Evolutionary conservation across 2,888 invertebrate genomes (phyloP).

Genomic region (Drosophila silvestris): DNA sequence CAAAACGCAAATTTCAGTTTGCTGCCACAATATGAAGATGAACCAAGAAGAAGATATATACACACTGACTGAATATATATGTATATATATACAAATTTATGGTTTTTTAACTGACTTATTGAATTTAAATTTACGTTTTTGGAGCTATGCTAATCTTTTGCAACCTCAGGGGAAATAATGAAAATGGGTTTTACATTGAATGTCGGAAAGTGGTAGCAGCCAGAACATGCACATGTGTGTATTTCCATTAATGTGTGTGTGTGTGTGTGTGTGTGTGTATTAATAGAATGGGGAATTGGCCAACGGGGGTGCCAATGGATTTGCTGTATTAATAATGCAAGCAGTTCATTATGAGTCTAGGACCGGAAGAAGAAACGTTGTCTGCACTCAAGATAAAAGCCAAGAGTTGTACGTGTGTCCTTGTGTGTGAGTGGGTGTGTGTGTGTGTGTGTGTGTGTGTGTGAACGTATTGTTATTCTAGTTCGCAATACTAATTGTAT

Average conservation of each 20-base stretch:
- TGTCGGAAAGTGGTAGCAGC: neutral
- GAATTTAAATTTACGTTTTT: neutral
- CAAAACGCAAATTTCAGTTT: constrained; percentile 9
- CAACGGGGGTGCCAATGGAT: neutral
- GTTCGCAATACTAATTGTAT: constrained; percentile 68
- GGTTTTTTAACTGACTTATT: neutral
- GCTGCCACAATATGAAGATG: neutral
- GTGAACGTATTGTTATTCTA: constrained; percentile 34
- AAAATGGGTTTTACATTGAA: neutral
- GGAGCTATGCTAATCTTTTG: neutral
- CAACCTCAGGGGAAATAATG: neutral
- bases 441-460: constrained; percentile 2
- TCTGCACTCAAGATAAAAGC: constrained; percentile 8
- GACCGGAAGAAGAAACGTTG: constrained; percentile 26
- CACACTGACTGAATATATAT: neutral
- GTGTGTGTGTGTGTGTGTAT: neutral
- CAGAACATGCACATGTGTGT: neutral
- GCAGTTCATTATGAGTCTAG: constrained; percentile 50
- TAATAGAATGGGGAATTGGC: neutral
- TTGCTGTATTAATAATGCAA: constrained; percentile 42
- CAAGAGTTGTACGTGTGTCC: neutral
- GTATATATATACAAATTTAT: neutral
- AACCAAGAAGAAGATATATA: neutral
- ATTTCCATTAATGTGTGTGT: neutral
- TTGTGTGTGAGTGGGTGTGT: neutral